Conservation (phyloP, 2,888 invertebrate species). For the Scrobipalpa atriplicella region DNA sequence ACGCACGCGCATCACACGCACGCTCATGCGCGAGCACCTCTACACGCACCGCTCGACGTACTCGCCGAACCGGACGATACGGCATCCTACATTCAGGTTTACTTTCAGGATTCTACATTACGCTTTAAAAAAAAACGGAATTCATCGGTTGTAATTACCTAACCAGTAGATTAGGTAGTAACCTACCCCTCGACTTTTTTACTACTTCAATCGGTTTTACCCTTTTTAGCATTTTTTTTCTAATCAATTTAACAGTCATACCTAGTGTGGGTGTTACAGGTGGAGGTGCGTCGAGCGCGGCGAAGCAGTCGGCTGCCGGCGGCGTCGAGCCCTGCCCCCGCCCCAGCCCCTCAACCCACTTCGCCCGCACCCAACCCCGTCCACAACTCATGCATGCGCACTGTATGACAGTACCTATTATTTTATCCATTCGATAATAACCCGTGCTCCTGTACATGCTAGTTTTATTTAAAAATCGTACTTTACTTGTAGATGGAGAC, state of each 20-base stretch:
- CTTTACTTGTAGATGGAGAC: not conserved
- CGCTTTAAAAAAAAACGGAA: not conserved
- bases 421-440: not conserved
- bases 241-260: too few relatives aligned
- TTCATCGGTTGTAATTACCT: not conserved
- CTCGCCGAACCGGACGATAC: conserved; percentile 37
- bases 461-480: not conserved
- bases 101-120: not conserved
- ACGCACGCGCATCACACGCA: conserved; percentile 9
- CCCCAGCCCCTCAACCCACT: not conserved
- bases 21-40: not conserved
- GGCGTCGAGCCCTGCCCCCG: conserved; percentile 2
- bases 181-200: too few relatives aligned
- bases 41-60: not conserved
- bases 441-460: not conserved
- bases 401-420: not conserved
- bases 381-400: not conserved
- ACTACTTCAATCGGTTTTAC: too few relatives aligned
- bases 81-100: conserved; percentile 53
- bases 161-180: too few relatives aligned
- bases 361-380: not conserved
- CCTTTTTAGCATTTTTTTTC: not conserved
- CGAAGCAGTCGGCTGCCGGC: conserved; percentile 3
- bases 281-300: conserved; percentile 22
- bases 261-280: conserved; percentile 7